A percentile compares a stretch with the other conserved stretches of the same genome.
These are phyloP conservation scores for Saturnia pavonia DNA, from an alignment of 2,888 invertebrate species.

Conservation along the genomic window DNA sequence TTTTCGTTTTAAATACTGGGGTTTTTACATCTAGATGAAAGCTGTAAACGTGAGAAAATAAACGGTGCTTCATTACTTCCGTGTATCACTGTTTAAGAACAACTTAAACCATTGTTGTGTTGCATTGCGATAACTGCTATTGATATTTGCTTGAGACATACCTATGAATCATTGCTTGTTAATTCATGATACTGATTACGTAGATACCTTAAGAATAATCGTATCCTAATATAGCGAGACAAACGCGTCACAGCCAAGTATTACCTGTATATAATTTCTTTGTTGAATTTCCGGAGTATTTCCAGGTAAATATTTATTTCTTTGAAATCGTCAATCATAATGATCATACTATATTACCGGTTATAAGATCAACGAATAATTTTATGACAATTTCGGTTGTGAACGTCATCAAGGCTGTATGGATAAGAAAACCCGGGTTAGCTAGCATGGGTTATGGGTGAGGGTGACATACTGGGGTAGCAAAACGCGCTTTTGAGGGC, in stretches of 20 bases:
- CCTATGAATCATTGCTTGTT: slow-evolving; percentile 4
- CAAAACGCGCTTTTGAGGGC: too few species aligned
- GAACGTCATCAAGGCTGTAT: neutral
- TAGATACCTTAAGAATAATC: neutral
- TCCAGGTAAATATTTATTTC: neutral
- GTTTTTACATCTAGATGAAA: neutral
- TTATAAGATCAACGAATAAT: too few species aligned
- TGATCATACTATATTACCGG: neutral
- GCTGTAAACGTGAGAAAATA: neutral
- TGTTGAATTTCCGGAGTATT: neutral
- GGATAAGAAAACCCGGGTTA: neutral
- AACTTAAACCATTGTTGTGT: neutral
- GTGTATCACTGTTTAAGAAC: neutral
- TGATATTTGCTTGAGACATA: neutral
- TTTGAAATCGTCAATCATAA: neutral
- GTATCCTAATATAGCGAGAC: neutral
- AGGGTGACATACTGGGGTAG: too few species aligned
- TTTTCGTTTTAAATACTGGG: too few species aligned
- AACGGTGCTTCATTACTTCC: neutral
- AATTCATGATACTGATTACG: neutral
- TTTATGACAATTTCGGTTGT: too few species aligned
- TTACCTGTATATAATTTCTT: neutral
- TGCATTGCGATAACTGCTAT: too few species aligned
- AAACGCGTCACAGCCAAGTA: neutral
- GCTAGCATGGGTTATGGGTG: too few species aligned